Base-by-base conservation (phyloP, 2,888 invertebrate species). In the Sabatieria punctata region DNA sequence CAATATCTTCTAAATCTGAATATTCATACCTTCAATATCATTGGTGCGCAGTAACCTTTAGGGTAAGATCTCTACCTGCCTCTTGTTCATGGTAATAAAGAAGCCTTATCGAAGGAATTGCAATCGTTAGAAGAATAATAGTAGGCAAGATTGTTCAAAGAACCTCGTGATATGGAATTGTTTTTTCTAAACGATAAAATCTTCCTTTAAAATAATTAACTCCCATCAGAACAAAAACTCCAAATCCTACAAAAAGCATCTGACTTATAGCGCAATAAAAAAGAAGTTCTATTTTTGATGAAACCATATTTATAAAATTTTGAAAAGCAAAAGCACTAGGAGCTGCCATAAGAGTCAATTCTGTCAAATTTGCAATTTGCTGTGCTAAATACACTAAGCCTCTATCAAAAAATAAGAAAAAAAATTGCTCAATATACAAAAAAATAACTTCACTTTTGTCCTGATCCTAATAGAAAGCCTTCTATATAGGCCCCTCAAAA, bases 1-100 rank as follows among this genome's bases (percentile, higher is more conserved):
- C 59, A 40, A 65, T 47, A 45, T 59, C 54, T 23, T 48, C 43
- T 48, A 62, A 58, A 52, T 66, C 61, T 36, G 55, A 55, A 45
- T 60, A 61, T 49, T 66, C 59, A 55, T 67, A 66, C 36, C 57
- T 60, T 62, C 66, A 65, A 52, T 65, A 66, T 57, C 65, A 65
- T 50, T 65, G 65, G 54, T 65, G 61, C 6, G 65, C 64, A 48
- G 60, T 61, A 26, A 58, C 54, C 55, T 66, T 65, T 33, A 65
- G 41, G 36, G 57, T 61, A 41, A 65, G 46, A 45, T 50, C 52
- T 38, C 51, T 51, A n/a, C 51, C 22, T 11, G 54, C 52, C 49
- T 55, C 56, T 52, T 61, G 58, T 52, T 61, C 65, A 57, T 58
- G 60, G 49, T 61, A 57, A 53, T 57, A 58, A 40, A 56, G 51